Conservation (phyloP, 2,888 invertebrate species). For the Sinohyriopsis cumingii region DNA sequence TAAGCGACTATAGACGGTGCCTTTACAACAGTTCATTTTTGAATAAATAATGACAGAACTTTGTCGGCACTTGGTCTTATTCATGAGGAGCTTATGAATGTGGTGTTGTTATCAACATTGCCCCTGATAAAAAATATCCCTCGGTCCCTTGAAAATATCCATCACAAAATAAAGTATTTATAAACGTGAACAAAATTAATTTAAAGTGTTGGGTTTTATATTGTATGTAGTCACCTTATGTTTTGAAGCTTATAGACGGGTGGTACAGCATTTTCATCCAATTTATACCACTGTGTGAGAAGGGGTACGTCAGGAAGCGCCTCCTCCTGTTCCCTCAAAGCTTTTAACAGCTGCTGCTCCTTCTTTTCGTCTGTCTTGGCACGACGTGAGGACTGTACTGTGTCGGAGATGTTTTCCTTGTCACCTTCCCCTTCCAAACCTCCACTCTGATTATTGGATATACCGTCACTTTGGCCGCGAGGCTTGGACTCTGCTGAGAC, state of each 20-base stretch:
- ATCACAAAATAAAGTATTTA: no score
- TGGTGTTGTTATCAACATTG: no score
- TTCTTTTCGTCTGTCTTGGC: slow-evolving; percentile 28
- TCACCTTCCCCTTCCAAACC: not conserved
- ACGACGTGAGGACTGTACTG: slow-evolving; percentile 3
- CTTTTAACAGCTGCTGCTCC: slow-evolving; percentile 40
- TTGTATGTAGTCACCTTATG: slow-evolving; percentile 50
- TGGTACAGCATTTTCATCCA: slow-evolving; percentile 68
- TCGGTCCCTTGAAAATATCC: no score
- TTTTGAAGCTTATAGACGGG: slow-evolving; percentile 59
- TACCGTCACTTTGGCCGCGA: not conserved
- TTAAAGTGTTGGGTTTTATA: not conserved
- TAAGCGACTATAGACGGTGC: no score
- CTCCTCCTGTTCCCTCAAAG: slow-evolving; percentile 46
- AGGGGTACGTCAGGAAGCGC: slow-evolving; percentile 65
- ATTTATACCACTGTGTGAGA: slow-evolving; percentile 70
- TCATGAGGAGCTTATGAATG: no score
- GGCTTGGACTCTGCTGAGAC: no score
- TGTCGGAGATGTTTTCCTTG: not conserved
- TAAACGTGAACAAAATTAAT: not conserved
- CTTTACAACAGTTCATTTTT: no score
- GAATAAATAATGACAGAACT: no score
- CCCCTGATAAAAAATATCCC: no score
- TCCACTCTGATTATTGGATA: slow-evolving; percentile 5
- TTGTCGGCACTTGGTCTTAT: no score